phyloP scores from a whole-genome alignment of 2,888 invertebrate genomes.

The Girardia tigrina region DNA sequence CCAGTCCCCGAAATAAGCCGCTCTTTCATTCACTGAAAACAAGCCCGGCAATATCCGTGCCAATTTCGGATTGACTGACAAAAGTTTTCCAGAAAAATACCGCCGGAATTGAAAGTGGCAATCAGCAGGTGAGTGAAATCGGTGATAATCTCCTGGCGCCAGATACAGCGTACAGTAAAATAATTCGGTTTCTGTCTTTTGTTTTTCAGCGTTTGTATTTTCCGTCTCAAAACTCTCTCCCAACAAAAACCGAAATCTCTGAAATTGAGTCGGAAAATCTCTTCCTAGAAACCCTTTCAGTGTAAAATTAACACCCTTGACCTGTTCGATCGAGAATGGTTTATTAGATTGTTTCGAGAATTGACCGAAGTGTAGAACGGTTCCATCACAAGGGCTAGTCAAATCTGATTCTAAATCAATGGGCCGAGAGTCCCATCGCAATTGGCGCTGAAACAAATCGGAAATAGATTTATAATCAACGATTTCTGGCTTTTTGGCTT shows the following conservation, averaged over 20 bases:
- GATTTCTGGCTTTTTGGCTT: no score
- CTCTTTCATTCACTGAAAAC: constrained; percentile 83
- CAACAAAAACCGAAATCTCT: background rate
- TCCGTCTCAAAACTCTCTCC: background rate
- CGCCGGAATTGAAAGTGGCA: constrained; percentile 72
- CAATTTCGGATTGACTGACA: constrained; percentile 80
- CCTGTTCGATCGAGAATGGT: constrained; percentile 93
- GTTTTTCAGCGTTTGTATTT: background rate
- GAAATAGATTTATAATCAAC: no score
- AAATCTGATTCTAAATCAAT: no score
- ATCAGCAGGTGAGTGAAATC: constrained; percentile 78
- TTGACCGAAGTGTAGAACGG: no score
- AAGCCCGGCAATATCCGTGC: constrained; percentile 74
- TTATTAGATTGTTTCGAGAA: no score
- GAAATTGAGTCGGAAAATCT: background rate
- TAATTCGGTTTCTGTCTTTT: constrained; percentile 48
- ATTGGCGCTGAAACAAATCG: no score
- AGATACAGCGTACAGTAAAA: constrained; percentile 89
- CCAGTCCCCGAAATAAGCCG: constrained; percentile 78
- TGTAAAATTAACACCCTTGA: constrained; percentile 82
- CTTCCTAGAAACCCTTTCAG: constrained; percentile 72
- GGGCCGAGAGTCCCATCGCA: no score
- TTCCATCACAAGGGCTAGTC: no score
- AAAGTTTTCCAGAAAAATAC: constrained; percentile 67
- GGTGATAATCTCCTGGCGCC: constrained; percentile 93